These are phyloP conservation scores for Orchesella flavescens DNA, from an alignment of 2,888 invertebrate species.

Conservation along the genomic window DNA sequence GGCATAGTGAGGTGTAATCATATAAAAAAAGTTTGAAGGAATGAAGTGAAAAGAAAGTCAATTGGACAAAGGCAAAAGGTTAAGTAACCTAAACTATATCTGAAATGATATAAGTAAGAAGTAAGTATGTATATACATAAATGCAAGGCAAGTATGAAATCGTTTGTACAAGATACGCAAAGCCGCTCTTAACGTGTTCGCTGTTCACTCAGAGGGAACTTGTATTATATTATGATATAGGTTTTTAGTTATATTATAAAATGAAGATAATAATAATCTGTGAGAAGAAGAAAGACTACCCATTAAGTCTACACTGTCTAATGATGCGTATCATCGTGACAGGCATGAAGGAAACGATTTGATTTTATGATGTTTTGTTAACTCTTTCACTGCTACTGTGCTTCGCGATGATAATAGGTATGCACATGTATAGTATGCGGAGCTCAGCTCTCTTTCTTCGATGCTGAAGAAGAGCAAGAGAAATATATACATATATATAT, in stretches of 20 bases:
- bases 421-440: not conserved
- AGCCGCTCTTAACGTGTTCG: too few species aligned
- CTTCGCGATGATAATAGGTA: conserved; percentile 41
- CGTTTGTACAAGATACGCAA: too few species aligned
- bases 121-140: too few species aligned
- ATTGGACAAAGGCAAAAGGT: conserved; percentile 34
- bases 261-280: conserved; percentile 46
- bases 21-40: too few species aligned
- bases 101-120: too few species aligned
- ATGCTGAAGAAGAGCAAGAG: too few species aligned
- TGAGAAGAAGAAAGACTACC: conserved; percentile 51
- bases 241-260: not conserved
- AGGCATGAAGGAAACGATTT: conserved; percentile 57
- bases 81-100: conserved; percentile 22
- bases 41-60: conserved; percentile 23
- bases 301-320: conserved; percentile 55
- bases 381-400: conserved; percentile 59
- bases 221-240: not conserved
- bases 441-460: too few species aligned
- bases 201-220: too few species aligned
- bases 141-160: too few species aligned
- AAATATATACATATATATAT: not conserved
- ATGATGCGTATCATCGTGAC: conserved; percentile 62
- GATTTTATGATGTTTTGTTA: conserved; percentile 57
- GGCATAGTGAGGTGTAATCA: conserved; percentile 17